Conservation (phyloP, 37 sponge, comb jelly and placozoan species). For the Diacarnus erythraeanus region DNA sequence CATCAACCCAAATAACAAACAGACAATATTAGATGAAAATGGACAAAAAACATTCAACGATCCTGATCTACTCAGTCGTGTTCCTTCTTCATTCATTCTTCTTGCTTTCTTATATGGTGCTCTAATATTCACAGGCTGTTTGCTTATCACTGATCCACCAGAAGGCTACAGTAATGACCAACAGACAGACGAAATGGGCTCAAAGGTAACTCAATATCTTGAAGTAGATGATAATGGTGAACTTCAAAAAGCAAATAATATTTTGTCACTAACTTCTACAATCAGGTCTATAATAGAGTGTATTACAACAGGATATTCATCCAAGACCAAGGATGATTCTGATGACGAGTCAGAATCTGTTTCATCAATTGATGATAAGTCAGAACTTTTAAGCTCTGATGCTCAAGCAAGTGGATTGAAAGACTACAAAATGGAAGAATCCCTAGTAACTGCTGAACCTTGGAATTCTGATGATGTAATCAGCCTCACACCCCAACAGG, state of each 20-base stretch:
- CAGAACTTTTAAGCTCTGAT: background rate
- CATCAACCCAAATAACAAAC: conserved; percentile 72
- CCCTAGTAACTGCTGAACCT: background rate
- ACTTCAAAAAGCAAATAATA: background rate
- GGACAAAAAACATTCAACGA: conserved; percentile 31
- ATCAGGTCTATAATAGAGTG: background rate
- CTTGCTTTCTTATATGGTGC: conserved; percentile 55
- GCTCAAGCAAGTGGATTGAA: background rate
- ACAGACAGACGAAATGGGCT: background rate
- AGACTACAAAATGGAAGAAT: too few relatives aligned
- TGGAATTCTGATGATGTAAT: background rate
- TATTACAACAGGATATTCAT: background rate
- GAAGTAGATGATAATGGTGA: background rate
- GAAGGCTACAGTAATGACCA: background rate
- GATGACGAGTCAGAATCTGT: background rate
- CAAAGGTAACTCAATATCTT: background rate
- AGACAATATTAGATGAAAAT: background rate
- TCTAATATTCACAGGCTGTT: conserved; percentile 56
- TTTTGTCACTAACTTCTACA: too few relatives aligned
- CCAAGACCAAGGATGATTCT: background rate
- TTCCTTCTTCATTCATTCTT: conserved; percentile 66
- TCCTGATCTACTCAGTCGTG: conserved; percentile 48
- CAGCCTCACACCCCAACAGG: conserved; percentile 50
- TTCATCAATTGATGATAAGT: background rate
- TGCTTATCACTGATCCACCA: conserved; percentile 65